Base-by-base conservation (phyloP, 2,797 vertebrate genomes). In the Benthosema pterotum region DNA sequence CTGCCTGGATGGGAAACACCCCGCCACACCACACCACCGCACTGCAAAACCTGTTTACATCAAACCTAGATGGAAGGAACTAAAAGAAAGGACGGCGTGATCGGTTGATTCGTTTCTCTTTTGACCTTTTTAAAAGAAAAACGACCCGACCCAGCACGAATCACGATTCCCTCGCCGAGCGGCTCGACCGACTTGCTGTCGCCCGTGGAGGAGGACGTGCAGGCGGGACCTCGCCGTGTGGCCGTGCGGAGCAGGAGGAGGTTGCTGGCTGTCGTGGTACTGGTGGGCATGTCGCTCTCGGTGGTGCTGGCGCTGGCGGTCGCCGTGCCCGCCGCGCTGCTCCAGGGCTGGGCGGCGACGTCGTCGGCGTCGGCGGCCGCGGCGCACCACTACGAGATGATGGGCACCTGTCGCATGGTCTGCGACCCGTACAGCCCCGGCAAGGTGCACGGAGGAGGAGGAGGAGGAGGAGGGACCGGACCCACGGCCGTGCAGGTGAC, bases 371-470 rank as follows among this genome's bases (percentile, higher is more conserved):
- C n/a, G n/a, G n/a, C 93, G 59, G 89, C 90, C 2, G 94, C 93
- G 60, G 89, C 90, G 42, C 95, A 95, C 79, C 96, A 97, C 78
- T 98, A 96, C 70, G 96, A 98, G 90, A 98, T 98, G 96, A 93
- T 97, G 94, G 96, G 96, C 80, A 96, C 96, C 78, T 97, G 96
- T 77, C 93, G 96, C 79, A 98, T 98, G 96, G 96, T 97, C 49
- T 98, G 96, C 65, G 96, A 98, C 88, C 96, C 96, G 0, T 96
- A 97, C 89, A 93, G 77, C 1, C 32, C 32, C 28, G 8, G 8
- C 22, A 25, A 25, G 0, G 92, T 91, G 69, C 84, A 91, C 47
- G 93, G 92, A 25, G 22, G 22, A 63, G 91, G 68, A 16, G 79
- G n/a, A n/a, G n/a, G n/a, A n/a, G 93, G 92, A 25, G 22, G 22